Base-by-base conservation (phyloP, 2,888 invertebrate genomes). In the Amiota mariae region DNA sequence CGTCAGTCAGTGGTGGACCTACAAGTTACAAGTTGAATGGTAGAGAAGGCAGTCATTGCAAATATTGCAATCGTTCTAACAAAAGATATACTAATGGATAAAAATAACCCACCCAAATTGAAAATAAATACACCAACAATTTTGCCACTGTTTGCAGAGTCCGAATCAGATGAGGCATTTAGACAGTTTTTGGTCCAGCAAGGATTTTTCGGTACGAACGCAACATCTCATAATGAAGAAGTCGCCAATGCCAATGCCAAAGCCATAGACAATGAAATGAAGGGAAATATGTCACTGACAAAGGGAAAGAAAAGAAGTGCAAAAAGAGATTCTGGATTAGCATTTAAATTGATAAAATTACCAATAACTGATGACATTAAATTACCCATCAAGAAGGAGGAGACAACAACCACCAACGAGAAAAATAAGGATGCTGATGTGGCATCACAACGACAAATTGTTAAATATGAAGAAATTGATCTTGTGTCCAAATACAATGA, bases 11-110 rank as follows among this genome's bases (percentile, higher is more conserved):
- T n/a, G n/a, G n/a, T n/a, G n/a, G 71, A 77, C 10, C 12, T 54
- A 72, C 46, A 72, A 12, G 61, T 72, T 75, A 77, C 36, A 36
- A 48, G 12, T 48, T 12, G 15, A 71, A 89, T 89, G 88, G 89
- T 89, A 61, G 88, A 89, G 75, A 85, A 84, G 54, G 89, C 87
- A 9, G 75, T 89, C 8, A 77, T 89, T 63, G 81, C 87, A 15
- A 89, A 89, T 76, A 87, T 89, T n/a, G 86, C 89, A 2, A 85
- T 88, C 57, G 88, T 89, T 71, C 79, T 89, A 12, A 85, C 86
- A 10, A 89, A 89, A 75, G 89, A 89, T 73, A 74, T 88, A 24
- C 80, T 87, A 2, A 81, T 88, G 24, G 89, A 89, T 78, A 83
- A 86, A 24, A 76, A 9, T 61, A 48, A 11, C 47, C 48, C 36